These are phyloP conservation scores for Intellagama lesueurii DNA, from an alignment of 2,797 vertebrate species.

Conservation along the genomic window DNA sequence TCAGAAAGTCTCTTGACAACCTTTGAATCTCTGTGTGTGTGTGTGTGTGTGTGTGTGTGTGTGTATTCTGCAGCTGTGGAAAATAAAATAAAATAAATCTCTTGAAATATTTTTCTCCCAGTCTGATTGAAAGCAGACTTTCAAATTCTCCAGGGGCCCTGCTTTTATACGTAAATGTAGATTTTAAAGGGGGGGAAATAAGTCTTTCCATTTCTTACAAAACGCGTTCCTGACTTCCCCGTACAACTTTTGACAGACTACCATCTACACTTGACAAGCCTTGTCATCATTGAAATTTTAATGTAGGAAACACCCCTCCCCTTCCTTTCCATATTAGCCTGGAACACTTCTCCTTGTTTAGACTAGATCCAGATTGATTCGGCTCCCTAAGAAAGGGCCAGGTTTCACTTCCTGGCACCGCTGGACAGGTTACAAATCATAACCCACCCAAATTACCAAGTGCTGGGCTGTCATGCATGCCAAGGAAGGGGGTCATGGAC, in stretches of 20 bases:
- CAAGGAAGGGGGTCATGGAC: conserved; percentile 4
- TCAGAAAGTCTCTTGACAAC: conserved; percentile 52
- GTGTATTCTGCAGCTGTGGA: conserved; percentile 22
- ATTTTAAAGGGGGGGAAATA: conserved; percentile 26
- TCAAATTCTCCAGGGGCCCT: conserved; percentile 42
- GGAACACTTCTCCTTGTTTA: conserved; percentile 66
- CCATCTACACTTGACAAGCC: conserved; percentile 42
- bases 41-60: too few species aligned
- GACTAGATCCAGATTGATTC: conserved; percentile 63
- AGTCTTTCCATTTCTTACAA: conserved; percentile 30
- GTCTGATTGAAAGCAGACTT: conserved; percentile 76
- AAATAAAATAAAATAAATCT: conserved; percentile 30
- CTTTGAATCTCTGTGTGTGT: not conserved
- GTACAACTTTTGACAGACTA: conserved; percentile 49
- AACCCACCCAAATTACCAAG: conserved; percentile 69
- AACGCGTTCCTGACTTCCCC: conserved; percentile 54
- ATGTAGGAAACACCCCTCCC: conserved; percentile 42
- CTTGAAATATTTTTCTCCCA: conserved; percentile 57
- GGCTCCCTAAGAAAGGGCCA: conserved; percentile 65
- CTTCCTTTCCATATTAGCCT: conserved; percentile 46
- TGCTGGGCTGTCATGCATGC: conserved; percentile 57
- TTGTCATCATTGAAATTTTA: conserved; percentile 62
- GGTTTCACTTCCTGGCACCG: conserved; percentile 62
- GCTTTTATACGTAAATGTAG: conserved; percentile 27
- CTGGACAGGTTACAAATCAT: conserved; percentile 73